Evolutionary conservation across 2,113 vertebrate species (phyloP), one percentile per base, ranked within the genome.

Genomic region (Origma solitaria): DNA sequence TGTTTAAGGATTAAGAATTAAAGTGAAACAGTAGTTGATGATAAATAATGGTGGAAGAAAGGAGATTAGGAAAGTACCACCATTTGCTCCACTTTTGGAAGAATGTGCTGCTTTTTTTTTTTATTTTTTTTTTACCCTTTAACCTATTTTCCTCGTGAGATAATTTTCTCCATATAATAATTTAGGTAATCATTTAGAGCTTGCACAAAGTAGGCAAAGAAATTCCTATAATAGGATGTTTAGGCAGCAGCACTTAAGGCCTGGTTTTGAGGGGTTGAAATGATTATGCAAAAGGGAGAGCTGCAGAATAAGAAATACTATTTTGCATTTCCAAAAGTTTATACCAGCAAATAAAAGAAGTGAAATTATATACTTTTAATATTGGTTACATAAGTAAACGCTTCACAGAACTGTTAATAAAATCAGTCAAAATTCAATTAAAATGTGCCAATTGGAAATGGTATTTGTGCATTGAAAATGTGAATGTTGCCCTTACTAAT

Each of bases 101-200:
- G 6, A 66, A 54, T 9, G 5, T 35, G 8, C 0, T 60, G 11
- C 0, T 0, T 2, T 37, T 22, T 49, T 30, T 28, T 8, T 11
- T 23, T 1, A n/a, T n/a, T n/a, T n/a, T 2, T 10, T 51, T 60
- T 88, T 75, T 8, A 38, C 40, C 7, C 3, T 44, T 84, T 35
- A 45, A 78, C 8, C 4, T 49, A 3, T 51, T 54, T 73, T 78
- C 8, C 16, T 76, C 35, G 25, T 40, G 13, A 65, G 15, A 47
- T 18, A 16, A 42, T 42, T 66, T 66, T 50, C 31, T 58, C 25
- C 50, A 8, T 16, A 50, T 31, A 76, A 31, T 50, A 31, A 57
- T 50, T 50, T 50, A 58, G 17, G n/a, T 40, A 60, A 56, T 83
- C 9, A 61, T 65, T 77, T 57, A 61, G 16, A 50, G 6, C 25